Evolutionary conservation across 2,888 invertebrate genomes (phyloP), one percentile per base, ranked within the genome.

Genomic region (Tipula unca): DNA sequence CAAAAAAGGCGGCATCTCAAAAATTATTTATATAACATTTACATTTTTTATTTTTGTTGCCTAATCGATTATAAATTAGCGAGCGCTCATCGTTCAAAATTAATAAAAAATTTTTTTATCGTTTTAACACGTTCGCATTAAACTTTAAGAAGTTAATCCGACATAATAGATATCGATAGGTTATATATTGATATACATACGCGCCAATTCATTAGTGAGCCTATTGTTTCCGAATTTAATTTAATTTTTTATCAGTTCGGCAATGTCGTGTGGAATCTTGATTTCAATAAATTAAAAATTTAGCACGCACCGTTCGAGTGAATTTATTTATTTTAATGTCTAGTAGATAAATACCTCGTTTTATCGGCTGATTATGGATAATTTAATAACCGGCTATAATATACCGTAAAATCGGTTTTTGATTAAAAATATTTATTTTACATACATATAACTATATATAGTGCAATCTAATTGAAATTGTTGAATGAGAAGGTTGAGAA

Each of bases 11-110:
- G 69, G 69, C 69, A 69, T 69, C 25, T 69, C 10, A 25, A 13
- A 69, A 69, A 69, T 69, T 69, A 13, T 20, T 69, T 69, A 25
- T n/a, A n/a, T 69, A 69, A 69, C 25, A 69, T 69, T 69, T 69
- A 69, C 25, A 69, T 25, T 69, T 25, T 69, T 54, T 54, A 6
- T 48, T 17, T 32, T 54, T 54, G 3, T 69, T 20, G 25, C 25
- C 20, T 69, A 69, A 69, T 69, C 69, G 69, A 69, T 69, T 69
- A 69, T 69, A 69, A 69, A 69, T 69, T 69, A 69, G 69, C 69
- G 69, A 69, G 25, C 69, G 25, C 69, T 69, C 69, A 25, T 10
- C 25, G 17, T 17, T 48, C 48, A 17, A 48, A 42, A n/a, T n/a
- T n/a, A n/a, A n/a, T 48, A 48, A 17, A 39, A 17, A 17, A 0